phyloP scores from a whole-genome alignment of 2,888 invertebrate genomes.

The Aleiodes alternator region DNA sequence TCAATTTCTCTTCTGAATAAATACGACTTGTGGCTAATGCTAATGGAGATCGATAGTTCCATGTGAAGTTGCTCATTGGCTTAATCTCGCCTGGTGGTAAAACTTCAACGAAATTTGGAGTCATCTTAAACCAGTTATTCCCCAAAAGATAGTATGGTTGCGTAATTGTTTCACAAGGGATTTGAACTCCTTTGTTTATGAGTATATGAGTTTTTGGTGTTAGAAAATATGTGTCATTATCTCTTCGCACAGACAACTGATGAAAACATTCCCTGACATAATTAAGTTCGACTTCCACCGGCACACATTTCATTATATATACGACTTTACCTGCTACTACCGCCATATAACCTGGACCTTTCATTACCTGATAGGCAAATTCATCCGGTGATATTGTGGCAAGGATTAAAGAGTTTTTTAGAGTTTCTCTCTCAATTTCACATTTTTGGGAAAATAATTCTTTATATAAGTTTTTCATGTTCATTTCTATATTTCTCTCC shows the following conservation, averaged over 20 bases:
- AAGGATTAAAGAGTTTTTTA: conserved; percentile 52
- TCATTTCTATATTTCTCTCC: conserved; percentile 49
- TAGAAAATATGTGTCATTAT: conserved; percentile 49
- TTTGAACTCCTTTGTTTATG: conserved; percentile 49
- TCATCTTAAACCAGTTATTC: conserved; percentile 53
- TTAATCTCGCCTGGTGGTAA: conserved; percentile 40
- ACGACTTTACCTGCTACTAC: conserved; percentile 48
- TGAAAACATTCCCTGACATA: conserved; percentile 48
- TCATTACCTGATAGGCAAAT: no score
- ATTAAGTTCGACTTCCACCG: conserved; percentile 52
- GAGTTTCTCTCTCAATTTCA: conserved; percentile 47
- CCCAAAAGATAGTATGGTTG: conserved; percentile 49
- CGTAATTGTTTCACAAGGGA: conserved; percentile 10
- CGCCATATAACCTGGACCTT: conserved; percentile 45
- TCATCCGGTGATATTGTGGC: conserved; percentile 23
- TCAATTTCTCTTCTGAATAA: conserved; percentile 45
- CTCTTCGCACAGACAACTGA: conserved; percentile 34
- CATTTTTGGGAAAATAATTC: conserved; percentile 25
- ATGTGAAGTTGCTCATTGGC: conserved; percentile 44
- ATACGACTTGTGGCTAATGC: conserved; percentile 50
- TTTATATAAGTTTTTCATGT: no score
- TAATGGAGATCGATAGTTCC: conserved; percentile 51
- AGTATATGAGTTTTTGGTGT: conserved; percentile 56
- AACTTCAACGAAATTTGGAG: conserved; percentile 40
- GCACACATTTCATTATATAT: no score